These are phyloP conservation scores for Orthosia cruda DNA, from an alignment of 2,888 invertebrate genomes.

Conservation along the genomic window DNA sequence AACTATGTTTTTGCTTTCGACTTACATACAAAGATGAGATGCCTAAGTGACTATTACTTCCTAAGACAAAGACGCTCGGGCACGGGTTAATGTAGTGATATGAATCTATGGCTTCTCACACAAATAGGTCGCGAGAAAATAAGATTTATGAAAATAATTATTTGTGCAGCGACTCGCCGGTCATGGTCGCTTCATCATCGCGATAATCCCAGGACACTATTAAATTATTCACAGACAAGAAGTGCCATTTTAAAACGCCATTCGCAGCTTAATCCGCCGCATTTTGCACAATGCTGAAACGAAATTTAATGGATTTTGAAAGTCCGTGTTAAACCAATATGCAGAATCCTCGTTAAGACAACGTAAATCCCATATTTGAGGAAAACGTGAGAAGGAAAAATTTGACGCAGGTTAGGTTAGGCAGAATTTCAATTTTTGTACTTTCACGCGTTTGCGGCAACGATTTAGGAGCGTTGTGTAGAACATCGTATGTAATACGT, in stretches of 20 bases:
- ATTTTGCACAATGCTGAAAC: constrained; percentile 53
- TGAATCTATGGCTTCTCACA: constrained; percentile 8
- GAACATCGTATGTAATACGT: constrained; percentile 36
- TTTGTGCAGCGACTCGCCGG: constrained; percentile 35
- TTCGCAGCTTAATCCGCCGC: constrained; percentile 50
- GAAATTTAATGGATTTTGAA: constrained; percentile 59
- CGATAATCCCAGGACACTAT: constrained; percentile 65
- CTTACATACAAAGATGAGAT: not conserved
- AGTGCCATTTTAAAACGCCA: constrained; percentile 62
- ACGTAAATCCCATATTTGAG: constrained; percentile 26
- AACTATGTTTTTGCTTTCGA: not conserved
- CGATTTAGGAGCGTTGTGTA: constrained; percentile 15
- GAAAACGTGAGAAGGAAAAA: constrained; percentile 21
- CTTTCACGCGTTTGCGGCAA: constrained; percentile 10
- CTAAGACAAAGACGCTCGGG: not conserved
- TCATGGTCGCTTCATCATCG: constrained; percentile 58
- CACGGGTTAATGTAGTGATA: constrained; percentile 19
- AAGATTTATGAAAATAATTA: constrained; percentile 52
- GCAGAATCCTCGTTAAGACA: constrained; percentile 38
- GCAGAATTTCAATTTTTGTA: constrained; percentile 13
- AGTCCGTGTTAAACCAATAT: constrained; percentile 47
- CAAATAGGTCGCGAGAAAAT: constrained; percentile 18
- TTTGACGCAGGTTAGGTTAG: constrained; percentile 6
- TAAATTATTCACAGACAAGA: constrained; percentile 68
- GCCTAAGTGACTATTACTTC: not conserved